These are phyloP conservation scores for Coregonus ussuriensis DNA, from an alignment of 2,797 vertebrate species.

Conservation along the genomic window DNA sequence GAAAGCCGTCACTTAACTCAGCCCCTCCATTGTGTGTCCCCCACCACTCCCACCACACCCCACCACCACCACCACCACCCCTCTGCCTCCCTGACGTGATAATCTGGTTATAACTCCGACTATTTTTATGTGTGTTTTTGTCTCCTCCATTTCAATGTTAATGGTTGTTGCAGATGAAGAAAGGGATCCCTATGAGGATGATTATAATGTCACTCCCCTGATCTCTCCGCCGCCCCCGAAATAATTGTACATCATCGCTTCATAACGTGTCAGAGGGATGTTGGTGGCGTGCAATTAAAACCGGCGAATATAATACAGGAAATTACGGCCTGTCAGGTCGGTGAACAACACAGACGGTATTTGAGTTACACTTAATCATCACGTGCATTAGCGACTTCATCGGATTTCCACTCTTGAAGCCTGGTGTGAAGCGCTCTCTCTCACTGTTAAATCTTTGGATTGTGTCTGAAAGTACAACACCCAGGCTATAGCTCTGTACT, in stretches of 20 bases:
- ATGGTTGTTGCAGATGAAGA: conserved; percentile 94
- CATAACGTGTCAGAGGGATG: conserved; percentile 98
- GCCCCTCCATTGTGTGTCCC: conserved; percentile 71
- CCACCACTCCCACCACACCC: conserved; percentile 58
- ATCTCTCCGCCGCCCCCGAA: conserved; percentile 92
- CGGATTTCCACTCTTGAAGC: conserved; percentile 84
- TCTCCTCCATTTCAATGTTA: conserved; percentile 79
- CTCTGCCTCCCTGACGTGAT: conserved; percentile 66
- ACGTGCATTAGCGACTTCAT: conserved; percentile 97
- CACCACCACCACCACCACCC: background rate
- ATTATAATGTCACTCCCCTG: conserved; percentile 99
- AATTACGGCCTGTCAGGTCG: conserved; percentile 99
- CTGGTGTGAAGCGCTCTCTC: conserved; percentile 83
- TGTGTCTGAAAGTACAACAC: conserved; percentile 69
- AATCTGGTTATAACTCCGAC: conserved; percentile 89
- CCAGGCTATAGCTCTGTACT: conserved; percentile 33
- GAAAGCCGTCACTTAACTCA: conserved; percentile 78
- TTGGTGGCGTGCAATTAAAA: conserved; percentile 99
- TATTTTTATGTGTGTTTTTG: conserved; percentile 77
- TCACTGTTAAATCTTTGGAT: conserved; percentile 77
- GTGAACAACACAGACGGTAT: conserved; percentile 98
- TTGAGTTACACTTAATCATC: conserved; percentile 99
- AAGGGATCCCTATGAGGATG: conserved; percentile 96
- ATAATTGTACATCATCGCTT: conserved; percentile 99
- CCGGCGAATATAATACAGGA: conserved; percentile 99